Evolutionary conservation across 1,140 invertebrate species (phyloP).

Genomic region (Sitophilus oryzae): DNA sequence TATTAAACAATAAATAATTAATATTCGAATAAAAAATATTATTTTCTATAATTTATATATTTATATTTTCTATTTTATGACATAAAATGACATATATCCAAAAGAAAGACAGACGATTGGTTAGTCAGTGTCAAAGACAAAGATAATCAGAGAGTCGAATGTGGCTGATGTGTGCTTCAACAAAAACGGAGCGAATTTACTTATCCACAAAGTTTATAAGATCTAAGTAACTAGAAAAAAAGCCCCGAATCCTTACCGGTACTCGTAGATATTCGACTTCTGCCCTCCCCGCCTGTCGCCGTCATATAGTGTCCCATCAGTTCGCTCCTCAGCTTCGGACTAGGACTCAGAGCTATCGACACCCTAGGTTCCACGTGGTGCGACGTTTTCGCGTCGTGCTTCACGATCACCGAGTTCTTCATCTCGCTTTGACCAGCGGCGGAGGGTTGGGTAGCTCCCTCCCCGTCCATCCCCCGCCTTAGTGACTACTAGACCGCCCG

Average conservation of each 20-base stretch:
- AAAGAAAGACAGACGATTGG: too few relatives aligned
- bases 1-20: too few relatives aligned
- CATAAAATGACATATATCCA: too few relatives aligned
- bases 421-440: conserved; percentile 55
- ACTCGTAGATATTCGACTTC: conserved; percentile 47
- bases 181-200: too few relatives aligned
- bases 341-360: conserved; percentile 54
- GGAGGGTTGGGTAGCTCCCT: conserved; percentile 55
- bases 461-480: conserved; percentile 42
- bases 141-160: too few relatives aligned
- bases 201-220: too few relatives aligned
- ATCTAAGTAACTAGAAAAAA: too few relatives aligned
- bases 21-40: too few relatives aligned
- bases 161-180: too few relatives aligned
- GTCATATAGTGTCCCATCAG: conserved; percentile 57
- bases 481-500: conserved; percentile 35
- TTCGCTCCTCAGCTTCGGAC: conserved; percentile 54
- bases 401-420: conserved; percentile 72
- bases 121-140: too few relatives aligned
- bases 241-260: conserved; percentile 35
- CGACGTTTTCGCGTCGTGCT: conserved; percentile 62
- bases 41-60: too few relatives aligned
- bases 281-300: conserved; percentile 33
- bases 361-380: conserved; percentile 53
- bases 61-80: too few relatives aligned